phyloP scores from a whole-genome alignment of 2,888 invertebrate genomes.

The Pelosia muscerda region DNA sequence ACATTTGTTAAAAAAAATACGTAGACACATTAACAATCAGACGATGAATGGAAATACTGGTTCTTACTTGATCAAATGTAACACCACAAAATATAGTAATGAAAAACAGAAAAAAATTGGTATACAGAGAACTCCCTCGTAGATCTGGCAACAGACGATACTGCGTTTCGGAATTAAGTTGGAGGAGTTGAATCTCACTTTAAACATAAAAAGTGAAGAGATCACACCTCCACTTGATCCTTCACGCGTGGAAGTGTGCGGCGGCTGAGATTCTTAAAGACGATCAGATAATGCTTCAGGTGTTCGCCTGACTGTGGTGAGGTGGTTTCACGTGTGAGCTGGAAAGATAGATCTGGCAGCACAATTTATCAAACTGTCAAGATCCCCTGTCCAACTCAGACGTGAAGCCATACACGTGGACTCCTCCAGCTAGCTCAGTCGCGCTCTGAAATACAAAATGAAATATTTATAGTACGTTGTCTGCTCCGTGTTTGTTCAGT shows the following conservation, averaged over 20 bases:
- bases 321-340: constrained; percentile 83
- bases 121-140: constrained; percentile 5
- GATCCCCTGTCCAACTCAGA: constrained; percentile 87
- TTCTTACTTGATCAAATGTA: background rate
- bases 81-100: constrained; percentile 1
- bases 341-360: constrained; percentile 88
- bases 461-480: constrained; percentile 55
- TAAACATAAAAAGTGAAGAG: constrained; percentile 87
- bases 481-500: constrained; percentile 66
- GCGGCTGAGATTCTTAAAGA: constrained; percentile 2
- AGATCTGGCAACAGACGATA: constrained; percentile 46
- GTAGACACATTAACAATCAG: background rate
- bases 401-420: constrained; percentile 69
- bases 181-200: constrained; percentile 88
- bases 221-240: constrained; percentile 88
- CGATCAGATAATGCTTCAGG: background rate
- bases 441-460: constrained; percentile 66
- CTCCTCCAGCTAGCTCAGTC: constrained; percentile 14
- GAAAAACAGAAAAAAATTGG: background rate
- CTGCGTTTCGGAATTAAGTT: constrained; percentile 85
- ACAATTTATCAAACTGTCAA: constrained; percentile 80
- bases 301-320: constrained; percentile 27
- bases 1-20: background rate
- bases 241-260: constrained; percentile 61
- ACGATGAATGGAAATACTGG: background rate